phyloP scores from a whole-genome alignment of 2,113 vertebrate genomes.

The Edolisoma coerulescens region DNA sequence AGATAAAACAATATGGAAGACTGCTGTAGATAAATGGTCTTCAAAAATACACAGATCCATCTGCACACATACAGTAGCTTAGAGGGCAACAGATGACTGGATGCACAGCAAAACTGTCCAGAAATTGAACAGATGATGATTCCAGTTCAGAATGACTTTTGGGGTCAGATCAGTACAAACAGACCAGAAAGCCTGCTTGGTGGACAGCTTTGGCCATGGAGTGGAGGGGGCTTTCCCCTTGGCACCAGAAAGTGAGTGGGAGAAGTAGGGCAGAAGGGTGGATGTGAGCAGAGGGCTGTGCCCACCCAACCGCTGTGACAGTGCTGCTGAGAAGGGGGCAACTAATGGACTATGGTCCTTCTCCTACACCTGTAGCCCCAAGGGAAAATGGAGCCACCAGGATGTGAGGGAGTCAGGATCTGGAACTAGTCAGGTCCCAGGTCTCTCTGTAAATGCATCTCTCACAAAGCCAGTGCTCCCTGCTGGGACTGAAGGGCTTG shows the following conservation, averaged over 20 bases:
- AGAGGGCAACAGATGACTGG: neutral
- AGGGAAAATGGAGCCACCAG: neutral
- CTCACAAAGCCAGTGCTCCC: neutral
- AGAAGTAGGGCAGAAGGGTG: neutral
- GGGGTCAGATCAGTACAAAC: fast-evolving
- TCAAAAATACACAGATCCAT: neutral
- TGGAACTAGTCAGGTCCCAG: neutral
- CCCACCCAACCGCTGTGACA: neutral
- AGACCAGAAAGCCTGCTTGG: neutral
- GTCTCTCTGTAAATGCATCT: fast-evolving
- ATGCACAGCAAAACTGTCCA: neutral
- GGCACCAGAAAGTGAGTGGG: neutral
- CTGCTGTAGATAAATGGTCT: neutral
- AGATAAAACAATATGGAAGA: neutral
- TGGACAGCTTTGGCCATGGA: neutral
- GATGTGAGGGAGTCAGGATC: neutral
- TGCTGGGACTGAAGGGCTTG: neutral
- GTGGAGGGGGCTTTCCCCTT: neutral
- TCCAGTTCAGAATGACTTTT: neutral
- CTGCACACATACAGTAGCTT: neutral
- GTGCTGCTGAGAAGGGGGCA: neutral
- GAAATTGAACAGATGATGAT: neutral
- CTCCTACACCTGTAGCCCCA: neutral
- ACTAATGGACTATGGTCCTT: neutral
- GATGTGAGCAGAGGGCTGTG: neutral